phyloP scores from a whole-genome alignment of 2,888 invertebrate genomes.

The Catocala nupta region DNA sequence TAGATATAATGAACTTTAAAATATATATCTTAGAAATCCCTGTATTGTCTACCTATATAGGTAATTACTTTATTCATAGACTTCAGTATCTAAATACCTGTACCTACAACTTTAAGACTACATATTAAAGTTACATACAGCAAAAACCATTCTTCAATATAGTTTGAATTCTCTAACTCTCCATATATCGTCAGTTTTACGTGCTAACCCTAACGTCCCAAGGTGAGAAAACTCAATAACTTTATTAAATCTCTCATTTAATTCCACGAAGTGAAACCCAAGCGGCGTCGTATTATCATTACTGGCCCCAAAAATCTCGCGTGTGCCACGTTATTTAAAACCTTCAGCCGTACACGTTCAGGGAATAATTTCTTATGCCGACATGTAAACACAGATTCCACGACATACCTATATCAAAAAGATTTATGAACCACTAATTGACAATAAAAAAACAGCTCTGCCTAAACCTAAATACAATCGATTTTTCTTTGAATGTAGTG shows the following conservation, averaged over 20 bases:
- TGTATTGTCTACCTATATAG: too few relatives aligned
- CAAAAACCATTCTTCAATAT: not conserved
- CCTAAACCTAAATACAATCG: fast-evolving
- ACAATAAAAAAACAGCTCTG: constrained; percentile 32
- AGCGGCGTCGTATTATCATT: constrained; percentile 49
- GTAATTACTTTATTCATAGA: too few relatives aligned
- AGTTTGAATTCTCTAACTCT: too few relatives aligned
- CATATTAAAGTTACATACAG: not conserved
- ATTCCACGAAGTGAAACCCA: constrained; percentile 31
- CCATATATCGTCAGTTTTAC: too few relatives aligned
- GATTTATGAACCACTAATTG: constrained; percentile 10
- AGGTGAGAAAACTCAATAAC: constrained; percentile 12
- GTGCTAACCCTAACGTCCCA: too few relatives aligned
- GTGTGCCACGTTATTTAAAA: constrained; percentile 67
- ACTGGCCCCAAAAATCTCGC: constrained; percentile 54
- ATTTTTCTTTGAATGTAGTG: constrained; percentile 22
- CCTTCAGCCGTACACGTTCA: constrained; percentile 65
- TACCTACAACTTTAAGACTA: too few relatives aligned
- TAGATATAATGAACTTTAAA: too few relatives aligned
- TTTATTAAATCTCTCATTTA: constrained; percentile 24
- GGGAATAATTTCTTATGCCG: constrained; percentile 76
- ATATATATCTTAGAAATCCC: too few relatives aligned
- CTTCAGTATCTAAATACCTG: too few relatives aligned
- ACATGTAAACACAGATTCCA: constrained; percentile 76
- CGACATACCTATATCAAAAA: constrained; percentile 29